These are phyloP conservation scores for Prionace glauca DNA, from an alignment of 2,797 vertebrate genomes.

Conservation along the genomic window DNA sequence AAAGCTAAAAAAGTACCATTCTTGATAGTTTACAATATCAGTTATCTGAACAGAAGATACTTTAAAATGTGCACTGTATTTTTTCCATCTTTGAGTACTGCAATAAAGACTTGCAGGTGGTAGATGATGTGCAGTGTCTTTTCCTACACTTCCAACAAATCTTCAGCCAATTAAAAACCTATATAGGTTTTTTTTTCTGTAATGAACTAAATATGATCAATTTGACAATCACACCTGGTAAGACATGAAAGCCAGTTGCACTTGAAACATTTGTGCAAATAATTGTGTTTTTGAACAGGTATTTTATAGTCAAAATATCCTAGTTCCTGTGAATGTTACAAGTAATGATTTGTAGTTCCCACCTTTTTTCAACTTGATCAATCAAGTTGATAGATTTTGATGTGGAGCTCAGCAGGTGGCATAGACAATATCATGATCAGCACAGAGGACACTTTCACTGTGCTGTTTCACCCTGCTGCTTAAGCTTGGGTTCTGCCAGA, in stretches of 20 bases:
- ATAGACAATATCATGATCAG: not conserved
- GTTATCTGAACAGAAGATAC: not conserved
- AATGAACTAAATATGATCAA: not conserved
- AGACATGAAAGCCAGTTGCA: not conserved
- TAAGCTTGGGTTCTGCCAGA: too few species aligned
- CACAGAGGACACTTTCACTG: not conserved
- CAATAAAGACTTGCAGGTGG: not conserved
- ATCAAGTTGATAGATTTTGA: not conserved
- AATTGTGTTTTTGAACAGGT: too few species aligned
- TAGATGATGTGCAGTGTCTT: not conserved
- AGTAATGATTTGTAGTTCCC: not conserved
- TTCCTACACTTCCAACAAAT: not conserved
- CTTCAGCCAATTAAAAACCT: not conserved
- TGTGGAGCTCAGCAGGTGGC: not conserved
- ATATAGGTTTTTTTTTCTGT: not conserved
- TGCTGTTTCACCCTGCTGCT: too few species aligned
- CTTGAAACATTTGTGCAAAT: not conserved
- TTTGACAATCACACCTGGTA: not conserved
- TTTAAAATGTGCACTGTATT: constrained; percentile 23
- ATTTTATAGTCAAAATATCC: not conserved
- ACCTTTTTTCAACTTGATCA: not conserved
- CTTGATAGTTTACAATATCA: not conserved
- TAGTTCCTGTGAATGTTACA: too few species aligned
- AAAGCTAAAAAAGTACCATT: not conserved
- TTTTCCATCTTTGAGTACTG: not conserved